phyloP scores from a whole-genome alignment of 2,888 invertebrate genomes.

The Dryadula phaetusa region DNA sequence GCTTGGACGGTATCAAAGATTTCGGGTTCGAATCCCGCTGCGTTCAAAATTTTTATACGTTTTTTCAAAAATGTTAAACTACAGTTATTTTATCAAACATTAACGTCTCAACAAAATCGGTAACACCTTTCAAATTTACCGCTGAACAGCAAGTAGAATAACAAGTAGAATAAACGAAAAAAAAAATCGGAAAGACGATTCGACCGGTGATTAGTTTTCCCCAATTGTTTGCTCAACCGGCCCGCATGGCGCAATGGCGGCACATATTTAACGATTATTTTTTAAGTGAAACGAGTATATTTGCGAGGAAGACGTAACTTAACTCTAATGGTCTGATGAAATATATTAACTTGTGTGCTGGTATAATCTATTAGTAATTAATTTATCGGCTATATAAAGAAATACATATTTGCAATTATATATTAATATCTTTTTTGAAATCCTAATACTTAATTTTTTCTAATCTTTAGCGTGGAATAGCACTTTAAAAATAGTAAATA shows the following conservation, averaged over 20 bases:
- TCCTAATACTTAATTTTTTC: too few relatives aligned
- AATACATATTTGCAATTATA: too few relatives aligned
- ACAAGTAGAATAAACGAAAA: not conserved
- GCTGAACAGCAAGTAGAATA: too few relatives aligned
- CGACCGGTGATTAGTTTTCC: slow-evolving; percentile 36
- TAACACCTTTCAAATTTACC: not conserved
- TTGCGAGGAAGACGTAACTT: slow-evolving; percentile 45
- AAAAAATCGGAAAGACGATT: slow-evolving; percentile 28
- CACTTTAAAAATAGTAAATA: too few relatives aligned
- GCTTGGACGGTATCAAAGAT: too few relatives aligned
- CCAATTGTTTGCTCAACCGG: slow-evolving; percentile 46
- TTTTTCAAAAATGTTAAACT: too few relatives aligned
- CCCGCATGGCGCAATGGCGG: slow-evolving; percentile 46
- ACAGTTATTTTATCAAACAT: too few relatives aligned
- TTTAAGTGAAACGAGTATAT: slow-evolving; percentile 47
- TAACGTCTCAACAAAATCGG: not conserved
- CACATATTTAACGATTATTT: slow-evolving; percentile 43
- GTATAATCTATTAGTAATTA: not conserved
- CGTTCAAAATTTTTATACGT: too few relatives aligned
- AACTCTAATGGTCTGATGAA: slow-evolving; percentile 40
- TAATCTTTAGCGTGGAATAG: too few relatives aligned
- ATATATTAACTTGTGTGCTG: slow-evolving; percentile 5
- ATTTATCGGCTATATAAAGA: not conserved
- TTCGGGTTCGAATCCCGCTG: too few relatives aligned
- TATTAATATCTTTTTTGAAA: too few relatives aligned